These are phyloP conservation scores for Ispidina lecontei DNA, from an alignment of 2,797 vertebrate genomes.

Conservation along the genomic window DNA sequence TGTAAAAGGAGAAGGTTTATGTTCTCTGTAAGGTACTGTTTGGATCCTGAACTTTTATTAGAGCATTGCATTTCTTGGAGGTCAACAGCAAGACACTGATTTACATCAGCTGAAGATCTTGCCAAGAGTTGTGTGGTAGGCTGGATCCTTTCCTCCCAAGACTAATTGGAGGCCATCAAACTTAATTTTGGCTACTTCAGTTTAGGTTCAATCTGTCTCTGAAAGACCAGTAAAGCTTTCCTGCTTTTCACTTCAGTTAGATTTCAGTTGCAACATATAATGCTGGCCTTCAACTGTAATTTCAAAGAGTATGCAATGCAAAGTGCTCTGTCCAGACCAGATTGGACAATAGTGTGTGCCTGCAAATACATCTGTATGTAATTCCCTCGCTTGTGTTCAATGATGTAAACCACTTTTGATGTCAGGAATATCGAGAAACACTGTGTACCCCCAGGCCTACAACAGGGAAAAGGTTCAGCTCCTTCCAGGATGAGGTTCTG, in stretches of 20 bases:
- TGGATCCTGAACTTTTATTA: conserved; percentile 52
- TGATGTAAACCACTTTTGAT: conserved; percentile 53
- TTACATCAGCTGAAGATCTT: conserved; percentile 57
- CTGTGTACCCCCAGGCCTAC: not conserved
- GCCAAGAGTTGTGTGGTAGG: conserved; percentile 48
- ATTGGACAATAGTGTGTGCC: conserved; percentile 23
- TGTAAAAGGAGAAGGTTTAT: conserved; percentile 48
- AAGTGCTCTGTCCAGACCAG: not conserved
- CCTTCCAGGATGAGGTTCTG: not conserved
- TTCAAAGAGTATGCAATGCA: not conserved
- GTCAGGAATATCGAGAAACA: not conserved
- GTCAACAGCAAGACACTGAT: conserved; percentile 32
- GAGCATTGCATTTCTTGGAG: conserved; percentile 35
- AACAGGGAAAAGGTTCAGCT: not conserved
- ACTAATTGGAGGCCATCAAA: conserved; percentile 65
- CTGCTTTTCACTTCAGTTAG: conserved; percentile 35
- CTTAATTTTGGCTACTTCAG: conserved; percentile 59
- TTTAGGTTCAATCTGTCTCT: conserved; percentile 43
- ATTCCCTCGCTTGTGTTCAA: not conserved
- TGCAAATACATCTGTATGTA: conserved; percentile 49
- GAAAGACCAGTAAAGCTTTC: conserved; percentile 29
- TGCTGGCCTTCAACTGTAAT: conserved; percentile 38
- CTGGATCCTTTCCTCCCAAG: conserved; percentile 50
- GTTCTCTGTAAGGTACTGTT: conserved; percentile 52
- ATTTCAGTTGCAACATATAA: not conserved